These are phyloP conservation scores for Megamerina dolium DNA, from an alignment of 2,888 invertebrate genomes.

Conservation along the genomic window DNA sequence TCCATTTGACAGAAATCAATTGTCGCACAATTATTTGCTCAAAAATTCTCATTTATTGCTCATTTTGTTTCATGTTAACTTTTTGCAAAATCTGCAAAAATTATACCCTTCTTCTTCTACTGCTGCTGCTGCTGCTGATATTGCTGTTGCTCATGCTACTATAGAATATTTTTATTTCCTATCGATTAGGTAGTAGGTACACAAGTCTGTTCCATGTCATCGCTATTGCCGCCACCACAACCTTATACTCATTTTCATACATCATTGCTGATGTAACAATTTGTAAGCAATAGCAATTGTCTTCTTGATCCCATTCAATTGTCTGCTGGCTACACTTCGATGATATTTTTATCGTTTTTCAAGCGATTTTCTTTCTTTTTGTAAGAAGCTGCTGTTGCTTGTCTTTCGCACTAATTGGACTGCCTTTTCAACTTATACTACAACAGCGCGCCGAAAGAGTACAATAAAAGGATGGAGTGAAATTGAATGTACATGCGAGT, in stretches of 20 bases:
- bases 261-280: conserved; percentile 34
- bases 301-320: conserved; percentile 34
- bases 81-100: conserved; percentile 31
- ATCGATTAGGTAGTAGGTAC: too few species aligned
- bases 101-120: conserved; percentile 9
- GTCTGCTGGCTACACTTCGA: too few species aligned
- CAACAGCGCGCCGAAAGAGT: too few species aligned
- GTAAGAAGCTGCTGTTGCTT: conserved; percentile 13
- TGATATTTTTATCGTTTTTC: conserved; percentile 40
- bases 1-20: conserved; percentile 19
- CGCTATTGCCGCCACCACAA: conserved; percentile 6
- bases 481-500: too few species aligned
- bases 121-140: too few species aligned
- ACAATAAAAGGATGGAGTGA: too few species aligned
- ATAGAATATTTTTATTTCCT: too few species aligned
- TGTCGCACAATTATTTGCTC: conserved; percentile 19
- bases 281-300: conserved; percentile 31
- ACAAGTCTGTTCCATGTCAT: too few species aligned
- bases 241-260: conserved; percentile 5
- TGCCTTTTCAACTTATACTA: conserved; percentile 18
- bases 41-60: too few species aligned
- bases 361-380: too few species aligned
- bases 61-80: conserved; percentile 9
- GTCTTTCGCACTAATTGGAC: conserved; percentile 39
- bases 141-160: too few species aligned